Evolutionary conservation across 2,888 invertebrate genomes (phyloP).

Genomic region (Scrobipalpa costella): DNA sequence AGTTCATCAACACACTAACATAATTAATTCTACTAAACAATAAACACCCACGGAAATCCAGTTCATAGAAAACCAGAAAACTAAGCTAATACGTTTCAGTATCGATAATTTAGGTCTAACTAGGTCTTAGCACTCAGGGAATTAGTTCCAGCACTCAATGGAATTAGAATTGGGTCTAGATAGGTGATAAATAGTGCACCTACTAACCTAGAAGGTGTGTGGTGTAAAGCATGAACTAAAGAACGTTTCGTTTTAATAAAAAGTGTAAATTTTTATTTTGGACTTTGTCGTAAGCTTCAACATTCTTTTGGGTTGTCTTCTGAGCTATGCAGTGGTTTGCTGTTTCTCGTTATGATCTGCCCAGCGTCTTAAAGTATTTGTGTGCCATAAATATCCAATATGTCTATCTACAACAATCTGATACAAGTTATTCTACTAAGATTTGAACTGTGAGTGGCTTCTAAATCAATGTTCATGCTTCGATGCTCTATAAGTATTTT

Average conservation of each 20-base stretch:
- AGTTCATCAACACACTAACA: background rate
- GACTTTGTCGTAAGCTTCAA: no score
- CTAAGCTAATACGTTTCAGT: constrained; percentile 2
- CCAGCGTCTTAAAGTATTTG: no score
- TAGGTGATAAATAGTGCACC: constrained; percentile 37
- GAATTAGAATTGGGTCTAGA: constrained; percentile 37
- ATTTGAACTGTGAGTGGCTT: no score
- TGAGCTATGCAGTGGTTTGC: no score
- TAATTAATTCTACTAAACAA: background rate
- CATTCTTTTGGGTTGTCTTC: no score
- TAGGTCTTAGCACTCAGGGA: constrained; percentile 1
- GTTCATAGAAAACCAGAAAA: background rate
- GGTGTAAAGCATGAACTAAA: background rate
- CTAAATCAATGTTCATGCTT: no score
- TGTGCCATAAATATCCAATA: no score
- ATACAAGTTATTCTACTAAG: no score
- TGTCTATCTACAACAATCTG: no score
- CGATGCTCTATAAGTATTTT: no score
- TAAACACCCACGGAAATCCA: background rate
- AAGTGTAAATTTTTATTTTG: no score
- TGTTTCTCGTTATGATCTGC: no score
- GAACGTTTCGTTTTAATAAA: background rate
- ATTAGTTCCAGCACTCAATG: constrained; percentile 27
- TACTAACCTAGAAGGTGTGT: constrained; percentile 24
- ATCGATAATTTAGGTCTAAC: background rate